Base-by-base conservation (phyloP, 2,888 invertebrate species). In the Brenthis daphne region DNA sequence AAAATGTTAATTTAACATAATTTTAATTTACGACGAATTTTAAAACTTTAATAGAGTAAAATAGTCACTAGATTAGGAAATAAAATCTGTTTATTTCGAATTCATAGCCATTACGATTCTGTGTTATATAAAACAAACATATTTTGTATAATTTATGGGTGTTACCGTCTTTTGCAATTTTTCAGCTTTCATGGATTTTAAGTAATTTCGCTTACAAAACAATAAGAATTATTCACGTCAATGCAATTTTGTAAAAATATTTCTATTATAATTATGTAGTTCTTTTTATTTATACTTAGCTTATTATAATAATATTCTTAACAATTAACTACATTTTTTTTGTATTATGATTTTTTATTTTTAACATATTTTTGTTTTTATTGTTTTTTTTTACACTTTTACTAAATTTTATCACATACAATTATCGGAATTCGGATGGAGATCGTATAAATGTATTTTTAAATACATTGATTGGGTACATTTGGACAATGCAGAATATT, bases 351-450 rank as follows among this genome's bases (percentile, higher is more conserved):
- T 58, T 33, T 72, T 66, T 66, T 65, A 69, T 48, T 72, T 65
- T 73, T 68, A 47, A 53, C 14, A 63, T 68, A 65, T 37, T 68
- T 64, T 60, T 65, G 65, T 69, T 71, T 74, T 69, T 71, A 65
- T 67, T 65, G 56, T 61, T 50, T 50, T 37, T 37, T 37, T 29
- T 29, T 29, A 48, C 29, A 56, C 64, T 67, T 61, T 70, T 64
- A 64, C 68, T 73, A 75, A 16, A 43, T 78, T 79, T 79, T 82
- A 83, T 80, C 80, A 83, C 81, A 80, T 80, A 76, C 67, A 73
- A 74, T 79, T 66, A 82, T 75, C 82, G 83, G 83, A 83, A 82
- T 82, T 78, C 72, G 73, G 73, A 68, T 73, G 75, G 74, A 69
- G 74, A 68, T 76, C 77, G 61, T 43, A 60, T 53, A 37, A 64